A percentile compares a stretch with the other conserved stretches of the same genome.
phyloP scores from a whole-genome alignment of 1,140 invertebrate genomes.

The Drepana arcuata region DNA sequence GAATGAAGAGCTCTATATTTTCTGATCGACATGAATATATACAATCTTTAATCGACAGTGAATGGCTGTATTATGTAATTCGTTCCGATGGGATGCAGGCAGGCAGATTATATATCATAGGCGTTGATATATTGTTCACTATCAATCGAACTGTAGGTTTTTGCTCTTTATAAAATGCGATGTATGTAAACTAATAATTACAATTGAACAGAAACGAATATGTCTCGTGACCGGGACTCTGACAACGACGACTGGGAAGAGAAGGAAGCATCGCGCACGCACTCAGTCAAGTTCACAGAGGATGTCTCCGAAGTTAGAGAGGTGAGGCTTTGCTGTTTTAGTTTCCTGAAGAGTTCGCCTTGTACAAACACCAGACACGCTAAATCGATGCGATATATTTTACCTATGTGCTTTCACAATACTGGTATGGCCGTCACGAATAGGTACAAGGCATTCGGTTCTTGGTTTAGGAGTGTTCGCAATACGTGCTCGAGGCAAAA shows the following conservation, averaged over 20 bases:
- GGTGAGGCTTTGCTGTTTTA: conserved; percentile 72
- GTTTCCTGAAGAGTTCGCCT: conserved; percentile 3
- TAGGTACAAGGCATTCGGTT: conserved; percentile 20
- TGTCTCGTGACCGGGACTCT: conserved; percentile 64
- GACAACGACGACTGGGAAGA: conserved; percentile 84
- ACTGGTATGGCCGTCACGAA: conserved; percentile 19
- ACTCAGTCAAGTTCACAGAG: conserved; percentile 92
- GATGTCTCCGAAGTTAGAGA: conserved; percentile 83
- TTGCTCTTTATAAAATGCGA: too few relatives aligned
- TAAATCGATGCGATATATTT: conserved; percentile 18
- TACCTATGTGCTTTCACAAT: conserved; percentile 22
- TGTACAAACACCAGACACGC: conserved; percentile 6
- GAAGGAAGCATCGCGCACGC: conserved; percentile 83
- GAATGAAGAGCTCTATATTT: too few relatives aligned
- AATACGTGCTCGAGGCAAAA: conserved; percentile 34
- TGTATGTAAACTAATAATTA: too few relatives aligned
- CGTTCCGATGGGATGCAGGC: too few relatives aligned
- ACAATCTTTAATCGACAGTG: too few relatives aligned
- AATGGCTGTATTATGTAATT: too few relatives aligned
- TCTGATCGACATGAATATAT: too few relatives aligned
- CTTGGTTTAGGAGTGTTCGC: conserved; percentile 35
- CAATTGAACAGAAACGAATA: conserved; percentile 44
- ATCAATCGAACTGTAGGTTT: too few relatives aligned
- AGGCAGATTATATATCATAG: too few relatives aligned
- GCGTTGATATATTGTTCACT: too few relatives aligned